phyloP scores from a whole-genome alignment of 2,888 invertebrate genomes.

The Habrosyne pyritoides region DNA sequence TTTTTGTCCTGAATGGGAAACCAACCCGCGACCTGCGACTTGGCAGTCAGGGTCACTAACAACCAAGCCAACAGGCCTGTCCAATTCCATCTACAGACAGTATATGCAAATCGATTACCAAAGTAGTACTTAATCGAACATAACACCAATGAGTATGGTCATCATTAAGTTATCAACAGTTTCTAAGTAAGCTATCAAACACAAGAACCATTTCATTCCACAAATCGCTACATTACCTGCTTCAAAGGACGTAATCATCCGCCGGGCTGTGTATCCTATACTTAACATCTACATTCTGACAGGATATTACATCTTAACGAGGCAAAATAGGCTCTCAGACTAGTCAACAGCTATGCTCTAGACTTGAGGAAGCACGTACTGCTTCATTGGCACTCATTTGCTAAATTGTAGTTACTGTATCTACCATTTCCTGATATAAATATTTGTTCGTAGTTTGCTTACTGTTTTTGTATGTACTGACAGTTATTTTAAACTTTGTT shows the following conservation, averaged over 20 bases:
- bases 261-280: background rate
- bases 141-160: background rate
- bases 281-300: background rate
- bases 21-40: too few relatives aligned
- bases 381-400: background rate
- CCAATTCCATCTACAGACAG: too few relatives aligned
- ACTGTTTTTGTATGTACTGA: background rate
- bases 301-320: conserved; percentile 2
- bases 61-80: too few relatives aligned
- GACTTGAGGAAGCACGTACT: background rate
- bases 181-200: background rate
- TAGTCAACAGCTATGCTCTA: background rate
- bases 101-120: too few relatives aligned
- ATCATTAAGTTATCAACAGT: background rate
- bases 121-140: background rate
- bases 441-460: background rate
- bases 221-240: background rate
- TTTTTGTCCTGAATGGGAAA: too few relatives aligned
- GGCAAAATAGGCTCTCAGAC: background rate
- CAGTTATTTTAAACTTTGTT: too few relatives aligned
- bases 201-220: background rate
- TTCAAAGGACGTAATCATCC: background rate
- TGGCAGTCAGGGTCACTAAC: too few relatives aligned
- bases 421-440: background rate
- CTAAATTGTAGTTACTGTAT: background rate